These are phyloP conservation scores for Chrysolina americana DNA, from an alignment of 2,888 invertebrate species.

Conservation along the genomic window DNA sequence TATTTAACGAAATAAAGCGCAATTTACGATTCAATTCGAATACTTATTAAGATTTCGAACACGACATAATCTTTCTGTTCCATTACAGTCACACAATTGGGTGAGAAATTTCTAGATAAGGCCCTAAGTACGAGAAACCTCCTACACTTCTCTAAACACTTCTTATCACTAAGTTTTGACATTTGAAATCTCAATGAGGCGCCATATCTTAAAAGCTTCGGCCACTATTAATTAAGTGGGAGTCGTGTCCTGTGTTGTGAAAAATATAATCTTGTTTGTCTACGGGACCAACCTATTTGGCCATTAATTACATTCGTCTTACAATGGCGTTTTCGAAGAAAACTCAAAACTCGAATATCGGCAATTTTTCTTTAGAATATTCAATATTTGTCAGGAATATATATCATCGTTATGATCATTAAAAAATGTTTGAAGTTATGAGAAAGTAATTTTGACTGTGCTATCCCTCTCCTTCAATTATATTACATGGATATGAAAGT, in stretches of 20 bases:
- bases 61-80: conserved; percentile 54
- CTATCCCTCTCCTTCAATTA: too few relatives aligned
- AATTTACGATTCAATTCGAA: conserved; percentile 52
- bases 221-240: conserved; percentile 57
- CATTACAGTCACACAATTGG: conserved; percentile 53
- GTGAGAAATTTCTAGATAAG: conserved; percentile 45
- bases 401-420: too few relatives aligned
- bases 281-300: conserved; percentile 40
- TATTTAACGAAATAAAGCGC: conserved; percentile 35
- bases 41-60: conserved; percentile 54
- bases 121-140: conserved; percentile 30
- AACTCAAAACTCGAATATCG: too few relatives aligned
- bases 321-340: conserved; percentile 4
- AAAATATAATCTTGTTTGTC: conserved; percentile 45
- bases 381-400: too few relatives aligned
- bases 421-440: too few relatives aligned
- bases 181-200: conserved; percentile 58
- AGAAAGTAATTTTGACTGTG: too few relatives aligned
- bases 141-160: conserved; percentile 42
- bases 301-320: conserved; percentile 36
- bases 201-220: conserved; percentile 54
- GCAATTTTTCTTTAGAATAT: too few relatives aligned
- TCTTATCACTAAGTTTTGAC: conserved; percentile 51
- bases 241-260: conserved; percentile 34
- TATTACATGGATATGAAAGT: too few relatives aligned